Evolutionary conservation across 2,113 vertebrate species (phyloP).

Genomic region (Engystomops pustulosus): DNA sequence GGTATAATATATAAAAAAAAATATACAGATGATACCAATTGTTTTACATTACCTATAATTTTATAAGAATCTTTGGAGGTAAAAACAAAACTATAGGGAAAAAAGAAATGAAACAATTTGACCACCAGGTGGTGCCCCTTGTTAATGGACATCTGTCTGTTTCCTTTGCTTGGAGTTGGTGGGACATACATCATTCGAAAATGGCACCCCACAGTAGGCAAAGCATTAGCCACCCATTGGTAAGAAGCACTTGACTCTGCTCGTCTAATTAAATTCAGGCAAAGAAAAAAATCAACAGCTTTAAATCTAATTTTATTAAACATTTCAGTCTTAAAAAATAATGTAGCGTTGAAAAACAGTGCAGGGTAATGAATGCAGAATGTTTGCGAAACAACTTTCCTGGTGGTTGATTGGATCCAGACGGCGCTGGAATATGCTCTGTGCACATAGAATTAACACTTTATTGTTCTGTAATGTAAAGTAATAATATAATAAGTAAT

Average conservation of each 20-base stretch:
- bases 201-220: constrained; percentile 58
- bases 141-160: constrained; percentile 70
- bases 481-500: not conserved
- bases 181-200: constrained; percentile 50
- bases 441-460: constrained; percentile 17
- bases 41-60: too few relatives aligned
- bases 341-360: constrained; percentile 45
- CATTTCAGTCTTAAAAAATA: constrained; percentile 55
- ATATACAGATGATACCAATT: too few relatives aligned
- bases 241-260: constrained; percentile 68
- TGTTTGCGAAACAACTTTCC: constrained; percentile 44
- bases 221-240: constrained; percentile 68
- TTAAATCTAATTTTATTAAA: constrained; percentile 54
- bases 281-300: constrained; percentile 27
- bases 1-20: too few relatives aligned
- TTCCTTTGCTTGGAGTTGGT: constrained; percentile 42
- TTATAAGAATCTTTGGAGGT: too few relatives aligned
- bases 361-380: constrained; percentile 36
- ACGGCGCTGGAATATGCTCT: constrained; percentile 10
- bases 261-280: constrained; percentile 66
- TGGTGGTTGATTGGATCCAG: constrained; percentile 27
- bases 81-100: not conserved
- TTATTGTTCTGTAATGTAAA: not conserved
- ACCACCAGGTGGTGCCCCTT: constrained; percentile 75
- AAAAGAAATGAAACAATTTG: not conserved